Conservation (phyloP, 2,888 invertebrate species). For the Helicoverpa assulta region DNA sequence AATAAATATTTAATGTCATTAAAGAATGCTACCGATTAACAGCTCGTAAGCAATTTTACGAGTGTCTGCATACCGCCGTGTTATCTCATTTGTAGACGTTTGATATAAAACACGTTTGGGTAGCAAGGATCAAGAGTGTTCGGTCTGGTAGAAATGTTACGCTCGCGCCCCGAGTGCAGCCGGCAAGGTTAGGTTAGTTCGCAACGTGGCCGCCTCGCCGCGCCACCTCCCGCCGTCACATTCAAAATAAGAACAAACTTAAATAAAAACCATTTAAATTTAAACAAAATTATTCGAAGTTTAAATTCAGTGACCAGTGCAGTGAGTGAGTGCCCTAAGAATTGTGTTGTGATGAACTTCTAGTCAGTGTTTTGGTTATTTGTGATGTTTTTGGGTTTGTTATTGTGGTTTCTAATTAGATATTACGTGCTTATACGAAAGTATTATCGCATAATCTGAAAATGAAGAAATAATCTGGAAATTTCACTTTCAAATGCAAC, state of each 20-base stretch:
- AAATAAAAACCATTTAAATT: conserved; percentile 38
- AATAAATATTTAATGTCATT: conserved; percentile 2
- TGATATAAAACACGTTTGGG: conserved; percentile 55
- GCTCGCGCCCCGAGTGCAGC: conserved; percentile 78
- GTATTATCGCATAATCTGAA: too few relatives aligned
- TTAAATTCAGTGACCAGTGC: conserved; percentile 24
- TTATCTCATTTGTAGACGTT: conserved; percentile 22
- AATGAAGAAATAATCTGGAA: not conserved
- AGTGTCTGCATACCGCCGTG: conserved; percentile 19
- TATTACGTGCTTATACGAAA: not conserved
- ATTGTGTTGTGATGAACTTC: conserved; percentile 26
- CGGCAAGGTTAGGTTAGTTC: conserved; percentile 88
- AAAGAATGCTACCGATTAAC: conserved; percentile 29
- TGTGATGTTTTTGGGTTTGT: not conserved
- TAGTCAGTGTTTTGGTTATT: conserved; percentile 7
- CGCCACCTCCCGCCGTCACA: conserved; percentile 79
- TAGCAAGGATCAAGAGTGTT: conserved; percentile 80
- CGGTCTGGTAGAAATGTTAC: conserved; percentile 70
- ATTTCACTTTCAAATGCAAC: conserved; percentile 60
- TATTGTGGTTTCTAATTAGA: conserved; percentile 3
- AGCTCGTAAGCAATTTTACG: conserved; percentile 32
- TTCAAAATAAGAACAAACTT: conserved; percentile 59
- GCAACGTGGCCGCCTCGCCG: conserved; percentile 86
- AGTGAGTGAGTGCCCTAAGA: conserved; percentile 35
- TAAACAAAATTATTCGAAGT: conserved; percentile 20